Base-by-base conservation (phyloP, 2,888 invertebrate genomes). In the Alcis repandata region DNA sequence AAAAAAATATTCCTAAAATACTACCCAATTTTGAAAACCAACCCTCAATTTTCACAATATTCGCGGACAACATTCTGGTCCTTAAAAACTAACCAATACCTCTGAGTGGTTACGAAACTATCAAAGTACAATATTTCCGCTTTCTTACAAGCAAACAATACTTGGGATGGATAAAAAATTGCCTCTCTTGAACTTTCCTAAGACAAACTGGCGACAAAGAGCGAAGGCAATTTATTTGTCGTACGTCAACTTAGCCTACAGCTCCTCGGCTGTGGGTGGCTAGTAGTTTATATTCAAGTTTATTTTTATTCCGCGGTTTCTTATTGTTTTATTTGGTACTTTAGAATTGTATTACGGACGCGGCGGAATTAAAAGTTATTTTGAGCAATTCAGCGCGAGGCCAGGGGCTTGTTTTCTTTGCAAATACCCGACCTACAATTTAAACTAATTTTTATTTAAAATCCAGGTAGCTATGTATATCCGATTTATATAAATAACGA, bases 151-250 rank as follows among this genome's bases (percentile, higher is more conserved):
- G 76, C 76, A 85, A 84, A 85, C 83, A 82, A 77, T 79, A 70
- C 72, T 70, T 68, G 69, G 41, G 74, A 76, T 72, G 73, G 75
- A 77, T 80, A 76, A 80, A 81, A 78, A 77, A 79, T 71, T 74
- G 71, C 68, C 64, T 64, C 45, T 67, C 71, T 69, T 67, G 73
- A 77, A 75, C 62, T 72, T 72, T 70, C 48, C 46, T 57, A 67
- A 73, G 69, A 76, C 81, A 83, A 83, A 85, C 79, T 82, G 72
- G 71, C 75, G 73, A 76, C 75, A 76, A 76, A 75, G 78, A 76
- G 79, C 76, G 73, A 79, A 83, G 40, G 83, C 85, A 83, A 87
- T 87, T 86, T 88, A 85, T 86, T 85, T 81, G 78, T 73, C 78
- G 78, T 85, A 83, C 79, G 83, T 87, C 86, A 85, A 80, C 77